A percentile compares a stretch with the other conserved stretches of the same genome.
Conservation (phyloP, 2,797 vertebrate genomes). For the Platalea minor region DNA sequence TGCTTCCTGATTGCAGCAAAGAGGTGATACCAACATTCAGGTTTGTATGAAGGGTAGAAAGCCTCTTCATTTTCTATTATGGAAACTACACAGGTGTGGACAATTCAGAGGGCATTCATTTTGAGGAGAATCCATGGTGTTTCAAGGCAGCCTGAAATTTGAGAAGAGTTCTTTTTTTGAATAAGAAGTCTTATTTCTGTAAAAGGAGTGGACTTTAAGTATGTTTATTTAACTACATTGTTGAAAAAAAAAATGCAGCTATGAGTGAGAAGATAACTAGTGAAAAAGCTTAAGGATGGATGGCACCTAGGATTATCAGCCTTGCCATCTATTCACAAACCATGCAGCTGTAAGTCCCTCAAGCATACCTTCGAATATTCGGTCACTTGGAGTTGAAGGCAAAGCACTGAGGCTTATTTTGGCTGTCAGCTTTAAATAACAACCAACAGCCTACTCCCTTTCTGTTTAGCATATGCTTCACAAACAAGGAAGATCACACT, state of each 20-base stretch:
- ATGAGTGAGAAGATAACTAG: conserved; percentile 11
- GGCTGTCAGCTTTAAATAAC: conserved; percentile 27
- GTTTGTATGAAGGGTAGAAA: background rate
- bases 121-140: background rate
- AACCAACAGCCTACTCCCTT: background rate
- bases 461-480: conserved; percentile 25
- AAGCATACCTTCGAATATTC: background rate
- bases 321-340: background rate
- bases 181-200: background rate
- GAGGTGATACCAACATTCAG: background rate
- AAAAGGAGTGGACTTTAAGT: conserved; percentile 30
- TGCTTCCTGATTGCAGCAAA: background rate
- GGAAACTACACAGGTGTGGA: background rate
- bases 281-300: background rate
- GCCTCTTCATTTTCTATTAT: background rate
- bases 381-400: background rate
- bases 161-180: background rate
- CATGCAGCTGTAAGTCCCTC: background rate
- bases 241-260: background rate
- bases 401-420: background rate
- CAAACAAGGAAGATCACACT: background rate
- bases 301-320: background rate
- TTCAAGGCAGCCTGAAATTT: background rate
- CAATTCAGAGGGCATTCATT: background rate
- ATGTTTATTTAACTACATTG: background rate